phyloP scores from a whole-genome alignment of 1,140 invertebrate species.

The Lethrus apterus region DNA sequence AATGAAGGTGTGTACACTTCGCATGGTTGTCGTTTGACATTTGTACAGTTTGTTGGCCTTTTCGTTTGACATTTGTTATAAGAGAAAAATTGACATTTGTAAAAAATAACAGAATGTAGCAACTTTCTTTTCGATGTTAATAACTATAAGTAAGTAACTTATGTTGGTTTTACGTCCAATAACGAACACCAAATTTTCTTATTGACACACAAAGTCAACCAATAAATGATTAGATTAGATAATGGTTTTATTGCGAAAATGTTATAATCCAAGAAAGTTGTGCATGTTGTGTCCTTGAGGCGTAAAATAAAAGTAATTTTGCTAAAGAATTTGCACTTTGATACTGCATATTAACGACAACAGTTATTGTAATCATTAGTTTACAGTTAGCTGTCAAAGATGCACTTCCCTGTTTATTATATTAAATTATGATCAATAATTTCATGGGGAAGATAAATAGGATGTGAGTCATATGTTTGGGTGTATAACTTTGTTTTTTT shows the following conservation, averaged over 20 bases:
- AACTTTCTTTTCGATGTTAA: slow-evolving; percentile 2
- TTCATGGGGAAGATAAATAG: slow-evolving; percentile 10
- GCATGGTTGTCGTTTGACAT: slow-evolving; percentile 1
- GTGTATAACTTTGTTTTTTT: background rate
- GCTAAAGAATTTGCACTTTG: slow-evolving; percentile 4
- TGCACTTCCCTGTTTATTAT: background rate
- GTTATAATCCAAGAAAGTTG: background rate
- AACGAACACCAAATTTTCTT: no score
- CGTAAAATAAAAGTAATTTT: slow-evolving; percentile 6
- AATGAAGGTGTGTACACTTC: slow-evolving; percentile 7
- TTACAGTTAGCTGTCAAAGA: background rate
- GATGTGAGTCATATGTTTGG: slow-evolving; percentile 6
- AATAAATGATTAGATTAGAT: slow-evolving; percentile 2
- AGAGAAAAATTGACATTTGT: slow-evolving; percentile 8
- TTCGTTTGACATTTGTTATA: slow-evolving; percentile 12
- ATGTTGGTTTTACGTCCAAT: no score
- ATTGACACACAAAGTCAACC: no score
- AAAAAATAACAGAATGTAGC: slow-evolving; percentile 4
- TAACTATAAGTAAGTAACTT: background rate
- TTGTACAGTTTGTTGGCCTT: slow-evolving; percentile 12
- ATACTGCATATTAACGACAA: background rate
- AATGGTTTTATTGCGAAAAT: background rate
- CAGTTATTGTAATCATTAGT: slow-evolving; percentile 1
- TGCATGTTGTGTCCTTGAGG: background rate
- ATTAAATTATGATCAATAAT: slow-evolving; percentile 8